A percentile compares a stretch with the other conserved stretches of the same genome.
These are phyloP conservation scores for Pomacea canaliculata DNA, from an alignment of 2,888 invertebrate species.

Conservation along the genomic window DNA sequence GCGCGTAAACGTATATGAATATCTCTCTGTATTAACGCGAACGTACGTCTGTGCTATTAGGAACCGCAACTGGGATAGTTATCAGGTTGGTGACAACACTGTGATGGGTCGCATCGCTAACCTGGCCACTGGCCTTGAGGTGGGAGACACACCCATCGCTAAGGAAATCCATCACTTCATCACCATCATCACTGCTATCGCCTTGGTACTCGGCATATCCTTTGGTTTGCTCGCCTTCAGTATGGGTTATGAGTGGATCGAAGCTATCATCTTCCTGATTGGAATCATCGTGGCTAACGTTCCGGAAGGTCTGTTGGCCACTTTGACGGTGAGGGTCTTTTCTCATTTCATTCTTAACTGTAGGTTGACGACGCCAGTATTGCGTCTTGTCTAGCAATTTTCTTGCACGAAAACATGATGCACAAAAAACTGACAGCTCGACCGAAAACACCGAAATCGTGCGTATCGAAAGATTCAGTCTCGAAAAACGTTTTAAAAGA, in stretches of 20 bases:
- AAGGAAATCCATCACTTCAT: conserved; percentile 99
- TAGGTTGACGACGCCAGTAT: too few relatives aligned
- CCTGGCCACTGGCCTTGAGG: conserved; percentile 69
- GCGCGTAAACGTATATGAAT: conserved; percentile 2
- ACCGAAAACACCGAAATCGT: too few relatives aligned
- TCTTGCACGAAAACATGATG: too few relatives aligned
- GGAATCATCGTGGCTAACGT: conserved; percentile 99
- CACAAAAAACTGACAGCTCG: too few relatives aligned
- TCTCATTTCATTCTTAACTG: conserved; percentile 13
- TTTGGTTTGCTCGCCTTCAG: conserved; percentile 98
- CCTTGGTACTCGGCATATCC: conserved; percentile 83
- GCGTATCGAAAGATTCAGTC: too few relatives aligned
- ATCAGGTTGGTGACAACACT: conserved; percentile 69
- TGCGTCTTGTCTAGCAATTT: too few relatives aligned
- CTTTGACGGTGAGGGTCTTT: conserved; percentile 83
- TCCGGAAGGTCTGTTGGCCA: conserved; percentile 97
- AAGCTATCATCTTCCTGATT: conserved; percentile 97
- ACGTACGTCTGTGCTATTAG: conserved; percentile 38
- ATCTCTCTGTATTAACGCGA: conserved; percentile 10
- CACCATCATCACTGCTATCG: conserved; percentile 94
- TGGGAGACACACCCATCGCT: conserved; percentile 92
- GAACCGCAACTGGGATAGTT: conserved; percentile 67
- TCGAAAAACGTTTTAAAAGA: too few relatives aligned
- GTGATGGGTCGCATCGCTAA: conserved; percentile 71
- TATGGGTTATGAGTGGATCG: conserved; percentile 98